Evolutionary conservation across 92 coral and sea anemone genomes (phyloP), one percentile per base, ranked within the genome.

Genomic region (Zoanthus solanderi): DNA sequence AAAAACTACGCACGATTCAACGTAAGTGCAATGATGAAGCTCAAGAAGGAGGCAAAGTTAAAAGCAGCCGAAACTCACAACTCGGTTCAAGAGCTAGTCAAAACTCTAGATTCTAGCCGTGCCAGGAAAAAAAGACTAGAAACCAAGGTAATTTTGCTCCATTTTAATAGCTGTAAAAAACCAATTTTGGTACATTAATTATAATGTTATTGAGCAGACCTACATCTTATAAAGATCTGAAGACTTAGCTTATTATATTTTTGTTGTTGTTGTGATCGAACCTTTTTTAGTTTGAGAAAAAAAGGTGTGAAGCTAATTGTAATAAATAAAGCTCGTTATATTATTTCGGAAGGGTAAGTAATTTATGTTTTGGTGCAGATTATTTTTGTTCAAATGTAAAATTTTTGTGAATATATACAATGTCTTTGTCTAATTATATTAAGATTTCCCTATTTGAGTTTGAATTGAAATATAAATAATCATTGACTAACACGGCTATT

Each of bases 141-240:
- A 78, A 78, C 66, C 71, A 78, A 52, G 83, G 83, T 78, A 78
- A 78, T 30, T 78, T 72, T 72, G 77, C 77, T 72, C 77, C 77
- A 72, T 72, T 72, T 72, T 72, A 42, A 72, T 72, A 72, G 77
- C 77, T 72, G 77, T 72, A 72, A 72, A 72, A 72, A 30, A 72
- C 29, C 76, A 72, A 72, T 72, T 37, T 44, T 72, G 23, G 54
- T 72, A 72, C n/a, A 17, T 47, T 72, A 71, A 30, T 18, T 69
- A 71, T 71, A 31, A 72, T 72, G 77, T 72, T 72, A 72, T 72
- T 72, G 77, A 72, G 77, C 77, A 72, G 77, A 42, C 77, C 77
- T 72, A 72, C 77, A 72, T 72, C 47, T 37, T 72, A 72, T 72
- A 7, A 72, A 34, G 48, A 32, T 72, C 76, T 42, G 76, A 72